phyloP scores from a whole-genome alignment of 2,888 invertebrate genomes.

The Busseola fusca region DNA sequence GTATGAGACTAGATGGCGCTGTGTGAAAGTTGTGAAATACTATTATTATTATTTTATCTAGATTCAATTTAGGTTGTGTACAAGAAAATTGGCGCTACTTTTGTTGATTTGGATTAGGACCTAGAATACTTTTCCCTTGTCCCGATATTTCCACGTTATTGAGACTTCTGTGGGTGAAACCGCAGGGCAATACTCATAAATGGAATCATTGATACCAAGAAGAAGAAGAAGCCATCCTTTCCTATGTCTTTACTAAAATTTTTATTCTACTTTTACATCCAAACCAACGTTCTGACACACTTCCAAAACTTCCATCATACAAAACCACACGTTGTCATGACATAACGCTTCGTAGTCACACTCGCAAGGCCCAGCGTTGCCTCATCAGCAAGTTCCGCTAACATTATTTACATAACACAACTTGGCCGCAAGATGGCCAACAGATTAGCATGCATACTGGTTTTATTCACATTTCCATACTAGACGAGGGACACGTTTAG shows the following conservation, averaged over 20 bases:
- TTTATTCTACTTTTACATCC: background rate
- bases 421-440: conserved; percentile 33
- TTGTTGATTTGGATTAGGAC: too few species aligned
- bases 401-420: conserved; percentile 55
- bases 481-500: conserved; percentile 34
- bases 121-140: too few species aligned
- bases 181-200: too few species aligned
- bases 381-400: conserved; percentile 57
- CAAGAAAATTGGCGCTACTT: too few species aligned
- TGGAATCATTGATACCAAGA: too few species aligned
- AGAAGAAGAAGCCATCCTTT: background rate
- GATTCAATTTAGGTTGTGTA: too few species aligned
- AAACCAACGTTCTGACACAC: background rate
- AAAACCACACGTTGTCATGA: conserved; percentile 32
- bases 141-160: too few species aligned
- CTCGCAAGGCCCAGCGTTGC: conserved; percentile 43
- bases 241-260: background rate
- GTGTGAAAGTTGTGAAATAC: too few species aligned
- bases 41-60: too few species aligned
- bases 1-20: too few species aligned
- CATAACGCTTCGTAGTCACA: conserved; percentile 43
- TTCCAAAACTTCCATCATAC: background rate
- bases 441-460: conserved; percentile 50
- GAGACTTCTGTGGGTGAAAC: too few species aligned
- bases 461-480: conserved; percentile 44